These are phyloP conservation scores for Epizoanthus ramosus DNA, from an alignment of 92 coral and sea anemone species.

Conservation along the genomic window DNA sequence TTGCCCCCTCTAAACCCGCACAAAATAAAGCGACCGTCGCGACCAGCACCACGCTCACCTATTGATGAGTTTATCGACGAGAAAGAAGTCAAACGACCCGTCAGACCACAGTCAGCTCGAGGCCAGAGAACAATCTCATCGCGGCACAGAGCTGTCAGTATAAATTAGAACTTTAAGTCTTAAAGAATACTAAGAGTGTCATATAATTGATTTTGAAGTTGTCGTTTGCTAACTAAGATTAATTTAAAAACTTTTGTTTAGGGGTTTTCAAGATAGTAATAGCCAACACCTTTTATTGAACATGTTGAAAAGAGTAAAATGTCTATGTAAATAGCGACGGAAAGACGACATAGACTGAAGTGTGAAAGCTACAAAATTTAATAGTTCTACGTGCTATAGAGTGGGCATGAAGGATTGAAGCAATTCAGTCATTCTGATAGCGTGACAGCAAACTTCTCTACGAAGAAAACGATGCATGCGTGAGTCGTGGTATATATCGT, in stretches of 20 bases:
- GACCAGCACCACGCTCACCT: conserved; percentile 59
- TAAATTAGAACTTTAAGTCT: conserved; percentile 15
- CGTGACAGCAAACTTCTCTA: neutral
- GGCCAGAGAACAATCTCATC: conserved; percentile 72
- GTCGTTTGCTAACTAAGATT: neutral
- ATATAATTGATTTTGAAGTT: neutral
- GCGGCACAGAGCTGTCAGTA: conserved; percentile 55
- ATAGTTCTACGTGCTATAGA: too few species aligned
- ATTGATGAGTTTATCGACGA: conserved; percentile 50
- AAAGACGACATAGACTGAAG: too few species aligned
- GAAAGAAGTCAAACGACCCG: conserved; percentile 28
- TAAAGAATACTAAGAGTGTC: neutral
- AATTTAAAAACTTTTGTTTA: too few species aligned
- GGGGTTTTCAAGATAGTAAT: too few species aligned
- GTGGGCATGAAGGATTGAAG: too few species aligned
- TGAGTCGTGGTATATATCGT: neutral
- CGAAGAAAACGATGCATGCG: neutral
- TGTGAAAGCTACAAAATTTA: too few species aligned
- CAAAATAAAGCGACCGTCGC: conserved; percentile 60
- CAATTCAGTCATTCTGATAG: too few species aligned
- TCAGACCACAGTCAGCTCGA: conserved; percentile 78
- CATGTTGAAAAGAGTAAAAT: too few species aligned
- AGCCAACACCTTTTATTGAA: too few species aligned
- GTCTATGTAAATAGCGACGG: too few species aligned
- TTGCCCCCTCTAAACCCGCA: conserved; percentile 52